Base-by-base conservation (phyloP, 2,888 invertebrate genomes). In the Drosophila fulvimacula region DNA sequence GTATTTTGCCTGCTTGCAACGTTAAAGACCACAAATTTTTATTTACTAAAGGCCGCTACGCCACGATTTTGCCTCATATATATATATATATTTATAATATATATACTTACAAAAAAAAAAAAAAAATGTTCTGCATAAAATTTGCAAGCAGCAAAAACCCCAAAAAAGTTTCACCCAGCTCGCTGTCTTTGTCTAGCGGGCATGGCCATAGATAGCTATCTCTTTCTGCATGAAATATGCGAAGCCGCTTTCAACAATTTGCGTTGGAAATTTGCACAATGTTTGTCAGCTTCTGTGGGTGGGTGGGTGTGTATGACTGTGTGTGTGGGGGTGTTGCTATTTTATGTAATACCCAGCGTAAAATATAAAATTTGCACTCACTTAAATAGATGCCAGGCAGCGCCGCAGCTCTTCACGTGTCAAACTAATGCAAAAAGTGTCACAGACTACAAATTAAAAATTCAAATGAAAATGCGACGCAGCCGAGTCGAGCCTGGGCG, bases 401-500 rank as follows among this genome's bases (percentile, higher is more conserved):
- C 42, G 4, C 24, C 32, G 51, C 59, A 42, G 11, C 60, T 10
- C 36, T 57, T 66, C 51, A 56, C 52, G 81, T 83, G 84, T 81
- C 84, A 84, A 83, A 79, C 82, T 76, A 82, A 82, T 82, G 82
- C 85, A 67, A 56, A 74, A 87, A 79, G 63, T 87, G 82, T 82
- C 85, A 79, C 81, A 59, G 71, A 53, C 58, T 57, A 65, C 65
- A 74, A 85, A 88, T 88, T 83, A 83, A 78, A 88, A 88, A 81
- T 84, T 83, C 78, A 88, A 84, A 83, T 86, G 73, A 77, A 82
- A 80, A 77, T 75, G 63, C 46, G 67, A 42, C 61, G 39, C 48
- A 41, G 19, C 19, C 11, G 41, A 11, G 5, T 5, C n/a, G 57
- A 36, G 51, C 5, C 13, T 19, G 60, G 44, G 70, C 60, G 58